Conservation (phyloP, 2,888 invertebrate genomes). For the Monochamus alternatus region DNA sequence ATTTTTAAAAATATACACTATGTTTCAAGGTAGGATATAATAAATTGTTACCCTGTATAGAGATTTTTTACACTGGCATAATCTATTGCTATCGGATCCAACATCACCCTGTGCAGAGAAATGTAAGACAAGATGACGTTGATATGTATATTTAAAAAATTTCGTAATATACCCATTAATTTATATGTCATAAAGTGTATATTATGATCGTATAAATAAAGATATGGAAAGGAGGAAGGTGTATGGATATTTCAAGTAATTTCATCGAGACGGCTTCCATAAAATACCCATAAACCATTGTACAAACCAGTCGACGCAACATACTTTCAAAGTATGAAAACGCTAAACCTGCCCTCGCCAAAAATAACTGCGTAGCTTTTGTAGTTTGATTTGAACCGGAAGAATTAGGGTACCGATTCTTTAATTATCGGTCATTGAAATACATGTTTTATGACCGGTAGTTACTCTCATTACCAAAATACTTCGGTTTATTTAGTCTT, state of each 20-base stretch:
- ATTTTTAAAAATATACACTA: too few species aligned
- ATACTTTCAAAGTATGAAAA: conserved; percentile 18
- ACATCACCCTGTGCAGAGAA: too few species aligned
- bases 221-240: conserved; percentile 36
- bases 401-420: conserved; percentile 15
- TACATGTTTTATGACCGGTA: not conserved
- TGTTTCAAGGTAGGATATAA: too few species aligned
- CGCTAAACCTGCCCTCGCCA: conserved; percentile 16
- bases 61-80: too few species aligned
- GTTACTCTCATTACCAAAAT: too few species aligned
- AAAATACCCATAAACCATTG: conserved; percentile 28
- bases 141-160: too few species aligned
- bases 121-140: too few species aligned
- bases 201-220: conserved; percentile 39
- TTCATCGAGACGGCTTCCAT: conserved; percentile 30
- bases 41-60: too few species aligned
- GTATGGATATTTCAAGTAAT: conserved; percentile 18
- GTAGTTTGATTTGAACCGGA: conserved; percentile 8
- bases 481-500: too few species aligned
- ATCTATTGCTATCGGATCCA: not conserved
- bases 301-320: conserved; percentile 22
- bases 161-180: not conserved
- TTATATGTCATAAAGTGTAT: conserved; percentile 21
- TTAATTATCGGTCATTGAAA: not conserved
- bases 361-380: conserved; percentile 22